Conservation (phyloP, 2,888 invertebrate genomes). For the Spodoptera exigua region DNA sequence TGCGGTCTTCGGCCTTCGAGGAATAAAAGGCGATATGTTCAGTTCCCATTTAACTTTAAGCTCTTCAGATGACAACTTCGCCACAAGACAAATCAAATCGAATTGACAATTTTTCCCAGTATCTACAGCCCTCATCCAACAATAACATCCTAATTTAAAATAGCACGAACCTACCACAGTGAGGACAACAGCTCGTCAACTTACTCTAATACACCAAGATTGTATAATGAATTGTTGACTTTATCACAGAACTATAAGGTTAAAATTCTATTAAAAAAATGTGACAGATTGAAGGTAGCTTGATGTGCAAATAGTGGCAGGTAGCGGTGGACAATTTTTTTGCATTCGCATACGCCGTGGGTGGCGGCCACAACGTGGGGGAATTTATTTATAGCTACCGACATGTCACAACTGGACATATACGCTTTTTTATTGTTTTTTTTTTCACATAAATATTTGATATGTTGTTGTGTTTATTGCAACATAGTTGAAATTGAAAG, state of each 20-base stretch:
- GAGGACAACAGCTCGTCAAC: not conserved
- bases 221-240: too few relatives aligned
- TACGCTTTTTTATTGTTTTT: constrained; percentile 48
- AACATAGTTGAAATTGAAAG: constrained; percentile 48
- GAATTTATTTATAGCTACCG: constrained; percentile 72
- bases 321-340: constrained; percentile 65
- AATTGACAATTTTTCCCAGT: constrained; percentile 40
- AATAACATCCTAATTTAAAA: constrained; percentile 56
- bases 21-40: too few relatives aligned
- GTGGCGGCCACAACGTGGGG: constrained; percentile 67
- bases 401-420: constrained; percentile 65
- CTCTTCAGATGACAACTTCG: constrained; percentile 10
- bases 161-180: constrained; percentile 48
- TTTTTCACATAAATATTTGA: constrained; percentile 53
- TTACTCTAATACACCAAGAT: too few relatives aligned
- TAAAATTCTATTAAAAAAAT: too few relatives aligned
- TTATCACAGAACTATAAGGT: too few relatives aligned
- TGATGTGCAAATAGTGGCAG: constrained; percentile 55
- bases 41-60: too few relatives aligned
- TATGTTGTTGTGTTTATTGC: constrained; percentile 51
- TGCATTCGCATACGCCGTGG: constrained; percentile 71
- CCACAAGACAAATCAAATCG: constrained; percentile 44
- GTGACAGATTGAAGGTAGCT: too few relatives aligned
- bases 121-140: constrained; percentile 23
- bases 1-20: too few relatives aligned